phyloP scores from a whole-genome alignment of 2,888 invertebrate genomes.

The Dasysyrphus albostriatus region DNA sequence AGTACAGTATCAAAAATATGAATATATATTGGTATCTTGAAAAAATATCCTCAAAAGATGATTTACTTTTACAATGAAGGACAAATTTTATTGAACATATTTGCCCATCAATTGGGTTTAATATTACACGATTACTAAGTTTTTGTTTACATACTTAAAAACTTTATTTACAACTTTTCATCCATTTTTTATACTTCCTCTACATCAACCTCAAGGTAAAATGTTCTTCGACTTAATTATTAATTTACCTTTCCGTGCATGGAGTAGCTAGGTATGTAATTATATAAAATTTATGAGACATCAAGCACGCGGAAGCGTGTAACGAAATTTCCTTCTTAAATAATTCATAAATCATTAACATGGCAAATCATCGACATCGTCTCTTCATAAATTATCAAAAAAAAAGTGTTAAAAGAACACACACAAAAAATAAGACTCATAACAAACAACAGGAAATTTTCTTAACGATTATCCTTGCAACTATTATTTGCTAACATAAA shows the following conservation, averaged over 20 bases:
- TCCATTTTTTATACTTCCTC: too few species aligned
- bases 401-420: slow-evolving; percentile 10
- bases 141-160: too few species aligned
- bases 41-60: too few species aligned
- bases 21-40: too few species aligned
- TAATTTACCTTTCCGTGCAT: slow-evolving; percentile 13
- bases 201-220: too few species aligned
- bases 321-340: slow-evolving; percentile 61
- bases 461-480: slow-evolving; percentile 72
- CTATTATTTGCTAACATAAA: slow-evolving; percentile 53
- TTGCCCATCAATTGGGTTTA: too few species aligned
- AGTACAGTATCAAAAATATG: too few species aligned
- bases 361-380: slow-evolving; percentile 29
- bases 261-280: slow-evolving; percentile 17
- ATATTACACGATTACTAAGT: too few species aligned
- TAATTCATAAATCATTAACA: slow-evolving; percentile 72
- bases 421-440: slow-evolving; percentile 1
- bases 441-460: slow-evolving; percentile 41
- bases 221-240: neutral
- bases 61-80: too few species aligned
- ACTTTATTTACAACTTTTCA: too few species aligned
- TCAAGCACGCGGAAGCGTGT: slow-evolving; percentile 54
- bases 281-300: slow-evolving; percentile 65
- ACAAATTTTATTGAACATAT: too few species aligned
- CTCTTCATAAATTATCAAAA: neutral